phyloP scores from a whole-genome alignment of 2,888 invertebrate species.

The Petrolisthes cinctipes region DNA sequence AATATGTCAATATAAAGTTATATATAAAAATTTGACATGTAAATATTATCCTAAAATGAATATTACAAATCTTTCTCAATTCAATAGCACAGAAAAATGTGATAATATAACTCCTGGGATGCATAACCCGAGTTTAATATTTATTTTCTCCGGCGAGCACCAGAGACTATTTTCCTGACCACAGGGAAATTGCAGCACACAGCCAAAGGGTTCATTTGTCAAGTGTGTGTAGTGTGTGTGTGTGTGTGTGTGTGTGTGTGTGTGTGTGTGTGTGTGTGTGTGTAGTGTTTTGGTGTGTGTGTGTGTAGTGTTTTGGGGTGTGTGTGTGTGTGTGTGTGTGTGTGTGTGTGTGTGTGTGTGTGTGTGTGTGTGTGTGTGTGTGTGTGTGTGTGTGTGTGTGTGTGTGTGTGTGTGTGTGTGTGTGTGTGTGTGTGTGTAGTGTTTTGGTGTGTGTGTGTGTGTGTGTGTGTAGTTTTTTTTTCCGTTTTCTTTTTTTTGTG shows the following conservation, averaged over 20 bases:
- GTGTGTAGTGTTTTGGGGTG: neutral
- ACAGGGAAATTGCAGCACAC: too few relatives aligned
- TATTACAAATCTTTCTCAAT: too few relatives aligned
- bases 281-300: neutral
- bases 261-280: slow-evolving; percentile 5
- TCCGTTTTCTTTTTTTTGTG: too few relatives aligned
- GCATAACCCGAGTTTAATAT: too few relatives aligned
- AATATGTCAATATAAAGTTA: too few relatives aligned
- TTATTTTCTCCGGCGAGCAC: too few relatives aligned
- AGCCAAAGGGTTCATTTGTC: neutral
- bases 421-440: neutral
- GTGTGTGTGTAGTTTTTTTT: neutral
- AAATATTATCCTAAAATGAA: too few relatives aligned
- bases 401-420: slow-evolving; percentile 1
- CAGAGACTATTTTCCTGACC: too few relatives aligned
- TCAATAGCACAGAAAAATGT: too few relatives aligned
- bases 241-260: slow-evolving; percentile 19
- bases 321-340: neutral
- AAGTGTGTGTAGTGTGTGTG: neutral
- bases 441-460: neutral
- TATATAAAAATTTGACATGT: too few relatives aligned
- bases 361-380: slow-evolving; percentile 30
- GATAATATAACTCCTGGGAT: too few relatives aligned
- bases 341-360: slow-evolving; percentile 11
- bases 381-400: slow-evolving; percentile 30